Evolutionary conservation across 2,888 invertebrate species (phyloP), one percentile per base, ranked within the genome.

Genomic region (Cartodere bifasciata): DNA sequence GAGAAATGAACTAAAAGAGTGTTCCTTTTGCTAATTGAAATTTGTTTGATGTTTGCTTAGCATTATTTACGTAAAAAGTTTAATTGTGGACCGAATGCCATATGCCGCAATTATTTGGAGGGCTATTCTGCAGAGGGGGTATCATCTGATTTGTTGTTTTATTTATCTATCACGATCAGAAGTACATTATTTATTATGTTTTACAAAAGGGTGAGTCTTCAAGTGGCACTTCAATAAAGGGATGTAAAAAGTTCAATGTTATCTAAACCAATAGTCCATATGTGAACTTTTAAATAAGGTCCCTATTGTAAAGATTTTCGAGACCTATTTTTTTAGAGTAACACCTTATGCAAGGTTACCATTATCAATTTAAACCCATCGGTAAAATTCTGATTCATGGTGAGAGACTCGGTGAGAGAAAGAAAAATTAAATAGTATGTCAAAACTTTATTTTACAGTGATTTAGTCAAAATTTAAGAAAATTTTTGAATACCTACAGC

Each of bases 91-190:
- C 7, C 11, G 14, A 5, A 13, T 26, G 13, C 5, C 14, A 26
- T 13, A 26, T 26, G 14, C 14, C 7, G 4, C 11, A 26, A 26
- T 26, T 26, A 26, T 13, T 5, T 5, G 14, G 14, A 26, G 14
- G 13, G 5, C 27, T n/a, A n/a, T n/a, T n/a, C n/a, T n/a, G 6
- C 7, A 13, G 5, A 7, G 10, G 15, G 27, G 14, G 14, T 7
- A 5, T 6, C 6, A 13, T 36, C 30, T 36, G 42, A 42, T 43
- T 43, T 42, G 40, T 42, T 42, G 40, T 43, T 37, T 36, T 44
- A 38, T 44, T 44, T 43, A 44, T 42, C 43, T 43, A 42, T 41
- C 44, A 42, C 44, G 43, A 44, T 44, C 40, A 36, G 34, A 34
- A 42, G 44, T 43, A 36, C 41, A 27, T 43, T n/a, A n/a, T n/a